These are phyloP conservation scores for Latheticus oryzae DNA, from an alignment of 2,888 invertebrate species.

Conservation along the genomic window DNA sequence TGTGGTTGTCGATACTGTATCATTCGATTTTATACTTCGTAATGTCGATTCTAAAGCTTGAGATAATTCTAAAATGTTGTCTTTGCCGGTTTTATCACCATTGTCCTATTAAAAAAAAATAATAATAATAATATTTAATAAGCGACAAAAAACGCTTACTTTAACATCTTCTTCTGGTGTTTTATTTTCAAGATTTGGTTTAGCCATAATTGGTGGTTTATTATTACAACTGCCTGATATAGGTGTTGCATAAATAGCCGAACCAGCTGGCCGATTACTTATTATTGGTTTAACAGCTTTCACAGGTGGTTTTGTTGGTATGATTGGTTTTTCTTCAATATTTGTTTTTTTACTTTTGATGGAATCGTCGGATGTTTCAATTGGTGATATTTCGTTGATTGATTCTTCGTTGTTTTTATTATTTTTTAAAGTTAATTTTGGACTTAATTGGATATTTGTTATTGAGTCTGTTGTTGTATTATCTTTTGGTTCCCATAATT, in stretches of 20 bases:
- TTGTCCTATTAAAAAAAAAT: constrained; percentile 18
- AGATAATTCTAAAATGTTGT: constrained; percentile 75
- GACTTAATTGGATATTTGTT: constrained; percentile 72
- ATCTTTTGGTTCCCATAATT: constrained; percentile 90
- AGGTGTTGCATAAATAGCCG: constrained; percentile 86
- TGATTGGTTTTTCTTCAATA: constrained; percentile 74
- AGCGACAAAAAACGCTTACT: constrained; percentile 59
- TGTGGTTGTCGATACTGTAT: constrained; percentile 72
- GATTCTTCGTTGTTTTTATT: constrained; percentile 64
- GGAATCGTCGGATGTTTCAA: constrained; percentile 64
- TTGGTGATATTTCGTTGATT: constrained; percentile 61
- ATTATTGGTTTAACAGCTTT: constrained; percentile 72
- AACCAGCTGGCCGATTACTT: constrained; percentile 66
- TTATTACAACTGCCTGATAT: constrained; percentile 58
- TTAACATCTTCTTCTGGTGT: constrained; percentile 63
- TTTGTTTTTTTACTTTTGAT: constrained; percentile 67
- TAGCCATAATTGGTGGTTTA: constrained; percentile 68
- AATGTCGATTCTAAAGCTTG: constrained; percentile 74
- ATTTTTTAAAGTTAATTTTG: constrained; percentile 71
- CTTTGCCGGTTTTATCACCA: constrained; percentile 62
- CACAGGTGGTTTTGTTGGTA: constrained; percentile 76
- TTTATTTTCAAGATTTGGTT: constrained; percentile 64
- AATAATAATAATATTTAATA: constrained; percentile 60
- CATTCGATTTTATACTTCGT: constrained; percentile 70
- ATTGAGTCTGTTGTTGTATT: constrained; percentile 62